Evolutionary conservation across 1,140 invertebrate genomes (phyloP).

Genomic region (Halesus radiatus): DNA sequence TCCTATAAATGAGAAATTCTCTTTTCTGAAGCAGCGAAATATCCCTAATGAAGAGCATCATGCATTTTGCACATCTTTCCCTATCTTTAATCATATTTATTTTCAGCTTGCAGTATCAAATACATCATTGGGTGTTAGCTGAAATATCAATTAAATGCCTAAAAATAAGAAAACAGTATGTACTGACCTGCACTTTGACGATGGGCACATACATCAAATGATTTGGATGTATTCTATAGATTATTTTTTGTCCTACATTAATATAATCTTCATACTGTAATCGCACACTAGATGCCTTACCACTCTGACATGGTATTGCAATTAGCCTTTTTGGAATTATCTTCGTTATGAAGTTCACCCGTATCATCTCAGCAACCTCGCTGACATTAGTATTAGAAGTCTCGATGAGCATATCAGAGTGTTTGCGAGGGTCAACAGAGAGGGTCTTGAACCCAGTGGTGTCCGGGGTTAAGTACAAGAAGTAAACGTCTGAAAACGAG

Average conservation of each 20-base stretch:
- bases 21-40: too few relatives aligned
- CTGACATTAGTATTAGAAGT: conserved; percentile 59
- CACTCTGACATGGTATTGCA: conserved; percentile 63
- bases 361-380: conserved; percentile 61
- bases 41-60: too few relatives aligned
- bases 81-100: too few relatives aligned
- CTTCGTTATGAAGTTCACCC: conserved; percentile 61
- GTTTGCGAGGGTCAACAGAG: conserved; percentile 36
- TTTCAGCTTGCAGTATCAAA: too few relatives aligned
- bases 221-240: conserved; percentile 67
- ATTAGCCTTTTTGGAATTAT: conserved; percentile 63
- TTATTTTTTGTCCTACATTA: conserved; percentile 60
- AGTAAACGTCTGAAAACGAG: conserved; percentile 65
- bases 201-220: conserved; percentile 62
- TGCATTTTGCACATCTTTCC: too few relatives aligned
- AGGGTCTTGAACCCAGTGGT: conserved; percentile 58
- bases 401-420: conserved; percentile 57
- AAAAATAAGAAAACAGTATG: too few relatives aligned
- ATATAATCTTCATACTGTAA: conserved; percentile 66
- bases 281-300: conserved; percentile 60
- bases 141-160: too few relatives aligned
- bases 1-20: too few relatives aligned
- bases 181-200: conserved; percentile 61
- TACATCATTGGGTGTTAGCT: too few relatives aligned
- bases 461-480: conserved; percentile 63